A percentile compares a stretch with the other conserved stretches of the same genome.
Conservation (phyloP, 2,113 vertebrate genomes). For the Andinoacara biseriatus region DNA sequence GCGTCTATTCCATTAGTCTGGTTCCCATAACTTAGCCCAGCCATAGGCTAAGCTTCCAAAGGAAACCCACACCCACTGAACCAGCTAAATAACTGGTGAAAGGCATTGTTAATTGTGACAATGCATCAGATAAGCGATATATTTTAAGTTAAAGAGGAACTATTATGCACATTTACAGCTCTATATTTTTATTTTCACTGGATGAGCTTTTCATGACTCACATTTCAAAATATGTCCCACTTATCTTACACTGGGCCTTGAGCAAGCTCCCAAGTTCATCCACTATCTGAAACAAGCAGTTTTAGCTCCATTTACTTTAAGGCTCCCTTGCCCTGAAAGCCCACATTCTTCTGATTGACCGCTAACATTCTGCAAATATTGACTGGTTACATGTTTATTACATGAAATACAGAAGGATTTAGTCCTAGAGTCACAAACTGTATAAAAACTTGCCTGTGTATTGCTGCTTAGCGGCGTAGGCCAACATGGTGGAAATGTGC, state of each 20-base stretch:
- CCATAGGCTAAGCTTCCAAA: conserved; percentile 38
- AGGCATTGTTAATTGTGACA: conserved; percentile 40
- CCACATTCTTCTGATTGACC: neutral
- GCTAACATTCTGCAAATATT: neutral
- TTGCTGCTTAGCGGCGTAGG: no score
- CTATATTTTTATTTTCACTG: neutral
- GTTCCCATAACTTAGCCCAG: conserved; percentile 35
- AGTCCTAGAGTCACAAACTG: no score
- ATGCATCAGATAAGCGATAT: conserved; percentile 3
- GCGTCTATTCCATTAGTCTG: conserved; percentile 21
- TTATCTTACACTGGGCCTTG: neutral
- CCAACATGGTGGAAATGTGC: neutral
- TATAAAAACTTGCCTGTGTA: no score
- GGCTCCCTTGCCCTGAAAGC: neutral
- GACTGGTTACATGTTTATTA: neutral
- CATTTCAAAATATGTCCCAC: neutral
- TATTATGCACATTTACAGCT: neutral
- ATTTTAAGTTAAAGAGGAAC: neutral
- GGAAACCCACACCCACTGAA: conserved; percentile 54
- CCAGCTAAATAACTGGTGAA: conserved; percentile 25
- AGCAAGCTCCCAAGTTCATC: neutral
- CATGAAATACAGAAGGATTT: no score
- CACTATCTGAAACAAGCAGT: neutral
- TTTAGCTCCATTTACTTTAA: neutral
- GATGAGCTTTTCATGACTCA: neutral